A percentile compares a stretch with the other conserved stretches of the same genome.
phyloP scores from a whole-genome alignment of 2,888 invertebrate genomes.

The Celastrina argiolus region DNA sequence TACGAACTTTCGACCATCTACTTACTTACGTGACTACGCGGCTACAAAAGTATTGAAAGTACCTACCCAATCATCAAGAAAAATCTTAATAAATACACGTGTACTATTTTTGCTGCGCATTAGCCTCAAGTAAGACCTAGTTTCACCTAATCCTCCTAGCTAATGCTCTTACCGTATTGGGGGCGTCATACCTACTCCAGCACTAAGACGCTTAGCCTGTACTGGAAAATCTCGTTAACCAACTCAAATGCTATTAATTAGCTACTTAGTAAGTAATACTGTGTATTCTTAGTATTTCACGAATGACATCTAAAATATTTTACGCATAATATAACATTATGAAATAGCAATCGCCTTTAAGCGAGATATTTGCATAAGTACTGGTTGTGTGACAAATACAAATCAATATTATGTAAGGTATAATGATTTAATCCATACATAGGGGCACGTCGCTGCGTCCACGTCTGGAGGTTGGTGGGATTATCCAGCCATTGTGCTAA shows the following conservation, averaged over 20 bases:
- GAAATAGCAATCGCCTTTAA: not conserved
- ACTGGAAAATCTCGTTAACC: slow-evolving; percentile 64
- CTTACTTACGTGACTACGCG: too few species aligned
- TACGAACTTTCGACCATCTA: too few species aligned
- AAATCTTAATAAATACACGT: not conserved
- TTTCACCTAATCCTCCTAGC: slow-evolving; percentile 40
- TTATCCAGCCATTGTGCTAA: slow-evolving; percentile 73
- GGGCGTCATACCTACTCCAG: slow-evolving; percentile 58
- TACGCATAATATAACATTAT: not conserved
- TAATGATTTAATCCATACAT: slow-evolving; percentile 9
- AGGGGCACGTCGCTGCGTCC: not conserved
- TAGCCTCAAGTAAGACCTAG: slow-evolving; percentile 40
- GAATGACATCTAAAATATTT: not conserved
- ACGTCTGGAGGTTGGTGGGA: slow-evolving; percentile 58
- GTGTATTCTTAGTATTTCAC: not conserved
- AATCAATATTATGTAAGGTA: not conserved
- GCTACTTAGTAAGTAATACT: not conserved
- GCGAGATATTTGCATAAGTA: slow-evolving; percentile 27
- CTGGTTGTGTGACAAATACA: slow-evolving; percentile 47
- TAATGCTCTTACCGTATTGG: slow-evolving; percentile 66
- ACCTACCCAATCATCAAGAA: not conserved
- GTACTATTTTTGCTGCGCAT: slow-evolving; percentile 5
- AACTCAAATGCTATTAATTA: slow-evolving; percentile 41
- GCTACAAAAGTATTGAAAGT: too few species aligned
- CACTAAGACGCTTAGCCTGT: slow-evolving; percentile 62